Evolutionary conservation across 2,888 invertebrate genomes (phyloP), one percentile per base, ranked within the genome.

Genomic region (Arge pagana): DNA sequence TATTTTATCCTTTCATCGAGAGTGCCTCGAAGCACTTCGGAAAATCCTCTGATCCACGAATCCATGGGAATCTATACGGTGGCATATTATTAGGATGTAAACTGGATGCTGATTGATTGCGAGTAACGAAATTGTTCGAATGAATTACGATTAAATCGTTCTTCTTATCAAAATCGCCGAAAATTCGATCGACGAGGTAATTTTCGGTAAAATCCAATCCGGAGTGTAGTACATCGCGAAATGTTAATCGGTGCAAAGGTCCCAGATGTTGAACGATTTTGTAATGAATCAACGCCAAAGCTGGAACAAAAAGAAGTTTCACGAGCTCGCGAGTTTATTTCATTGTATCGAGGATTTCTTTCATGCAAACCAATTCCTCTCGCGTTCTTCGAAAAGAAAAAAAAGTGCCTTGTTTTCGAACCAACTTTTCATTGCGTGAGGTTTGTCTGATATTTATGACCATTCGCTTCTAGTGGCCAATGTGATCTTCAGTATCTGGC

Each of bases 11-110:
- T 78, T 62, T 84, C 82, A 1, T 82, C 79, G 8, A 78, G 53
- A 1, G 71, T 78, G 10, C 84, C 85, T 31, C 79, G 76, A 7
- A 85, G 72, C 57, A 83, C 77, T 7, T 79, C 71, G 2, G 83
- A 83, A 48, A 85, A 68, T 0, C 83, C 83, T 13, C 57, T 55
- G 18, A 64, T 58, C 72, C 72, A 76, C 33, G 69, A 57, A 6
- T 67, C 63, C 31, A 53, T 50, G 7, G 15, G 18, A 21, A 50
- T 33, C 50, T 48, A 1, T n/a, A 2, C 8, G 3, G 33, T 33
- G 11, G 11, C 10, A 33, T 2, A 11, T 3, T 11, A 4, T 2
- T 33, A 33, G n/a, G n/a, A n/a, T n/a, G n/a, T n/a, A n/a, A n/a
- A n/a, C n/a, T n/a, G n/a, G n/a, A n/a, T n/a, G n/a, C n/a, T n/a